A percentile compares a stretch with the other conserved stretches of the same genome.
phyloP scores from a whole-genome alignment of 1,140 invertebrate species.

The Camponotus vicinus region DNA sequence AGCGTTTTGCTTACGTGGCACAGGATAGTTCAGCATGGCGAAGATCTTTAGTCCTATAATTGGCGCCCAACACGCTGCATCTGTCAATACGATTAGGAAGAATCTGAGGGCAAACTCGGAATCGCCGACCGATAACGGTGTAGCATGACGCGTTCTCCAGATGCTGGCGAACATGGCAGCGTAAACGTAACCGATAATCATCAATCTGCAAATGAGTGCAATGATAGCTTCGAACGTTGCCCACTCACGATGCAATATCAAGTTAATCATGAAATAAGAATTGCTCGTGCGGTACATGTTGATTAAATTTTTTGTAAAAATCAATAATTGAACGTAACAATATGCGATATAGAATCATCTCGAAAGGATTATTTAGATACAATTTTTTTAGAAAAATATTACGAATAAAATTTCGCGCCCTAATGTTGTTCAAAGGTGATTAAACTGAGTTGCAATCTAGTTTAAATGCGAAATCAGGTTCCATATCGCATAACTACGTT shows the following conservation, averaged over 20 bases:
- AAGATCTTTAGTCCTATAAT: constrained; percentile 90
- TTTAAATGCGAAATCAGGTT: neutral
- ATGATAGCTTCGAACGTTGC: constrained; percentile 39
- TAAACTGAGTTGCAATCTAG: neutral
- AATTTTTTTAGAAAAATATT: neutral
- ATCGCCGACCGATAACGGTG: constrained; percentile 88
- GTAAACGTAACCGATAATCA: constrained; percentile 89
- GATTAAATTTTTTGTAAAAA: constrained; percentile 47
- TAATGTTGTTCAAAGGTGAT: neutral
- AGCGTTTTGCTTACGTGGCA: constrained; percentile 77
- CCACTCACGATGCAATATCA: constrained; percentile 32
- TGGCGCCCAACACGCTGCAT: constrained; percentile 92
- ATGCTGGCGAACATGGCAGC: constrained; percentile 89
- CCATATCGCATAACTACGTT: neutral
- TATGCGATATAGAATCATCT: neutral
- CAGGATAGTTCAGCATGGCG: constrained; percentile 86
- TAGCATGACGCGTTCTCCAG: constrained; percentile 88
- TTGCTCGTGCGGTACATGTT: constrained; percentile 19
- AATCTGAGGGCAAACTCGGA: constrained; percentile 91
- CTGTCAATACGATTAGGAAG: constrained; percentile 92
- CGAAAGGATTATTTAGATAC: neutral
- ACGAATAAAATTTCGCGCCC: neutral
- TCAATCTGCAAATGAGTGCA: constrained; percentile 84
- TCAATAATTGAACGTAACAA: neutral
- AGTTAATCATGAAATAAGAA: constrained; percentile 40